These are phyloP conservation scores for Pterois miles DNA, from an alignment of 2,797 vertebrate species.

Conservation along the genomic window DNA sequence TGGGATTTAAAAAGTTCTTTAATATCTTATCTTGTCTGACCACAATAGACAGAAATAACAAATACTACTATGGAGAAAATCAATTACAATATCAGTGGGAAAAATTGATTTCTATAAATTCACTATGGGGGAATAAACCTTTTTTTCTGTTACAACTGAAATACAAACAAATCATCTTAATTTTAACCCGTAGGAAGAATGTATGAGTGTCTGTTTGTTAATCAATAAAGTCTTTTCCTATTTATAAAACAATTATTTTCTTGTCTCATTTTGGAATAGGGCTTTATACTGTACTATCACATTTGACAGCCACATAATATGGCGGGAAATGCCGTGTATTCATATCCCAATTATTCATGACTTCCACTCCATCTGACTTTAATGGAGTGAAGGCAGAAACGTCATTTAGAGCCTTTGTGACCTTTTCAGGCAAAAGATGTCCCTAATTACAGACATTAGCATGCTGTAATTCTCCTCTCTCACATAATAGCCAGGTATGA, in stretches of 20 bases:
- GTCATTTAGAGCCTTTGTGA: not conserved
- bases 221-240: not conserved
- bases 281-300: not conserved
- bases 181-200: not conserved
- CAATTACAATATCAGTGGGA: not conserved
- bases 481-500: conserved; percentile 29
- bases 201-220: not conserved
- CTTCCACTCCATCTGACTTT: not conserved
- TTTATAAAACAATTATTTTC: not conserved
- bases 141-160: not conserved
- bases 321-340: no score
- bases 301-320: not conserved
- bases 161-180: not conserved
- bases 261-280: not conserved
- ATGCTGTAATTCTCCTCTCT: conserved; percentile 8
- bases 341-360: not conserved
- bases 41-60: not conserved
- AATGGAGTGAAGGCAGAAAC: not conserved
- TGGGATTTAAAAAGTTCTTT: no score
- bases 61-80: not conserved
- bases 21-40: no score
- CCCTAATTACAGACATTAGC: conserved; percentile 50
- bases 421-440: conserved; percentile 1
- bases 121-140: not conserved
- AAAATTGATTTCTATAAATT: not conserved